A percentile compares a stretch with the other conserved stretches of the same genome.
These are phyloP conservation scores for Cyclura pinguis DNA, from an alignment of 2,797 vertebrate genomes.

Conservation along the genomic window DNA sequence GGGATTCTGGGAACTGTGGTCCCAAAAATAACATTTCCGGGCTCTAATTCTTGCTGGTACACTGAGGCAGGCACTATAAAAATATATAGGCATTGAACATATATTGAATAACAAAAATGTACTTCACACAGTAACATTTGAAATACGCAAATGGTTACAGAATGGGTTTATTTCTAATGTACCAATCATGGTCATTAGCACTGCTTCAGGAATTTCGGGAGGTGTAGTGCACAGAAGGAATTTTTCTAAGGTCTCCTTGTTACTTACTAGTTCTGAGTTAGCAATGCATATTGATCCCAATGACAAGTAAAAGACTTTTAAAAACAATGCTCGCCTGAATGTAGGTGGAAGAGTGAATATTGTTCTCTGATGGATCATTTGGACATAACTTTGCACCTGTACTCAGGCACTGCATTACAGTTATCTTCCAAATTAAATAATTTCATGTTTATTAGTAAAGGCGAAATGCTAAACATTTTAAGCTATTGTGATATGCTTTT, in stretches of 20 bases:
- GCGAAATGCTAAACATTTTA: background rate
- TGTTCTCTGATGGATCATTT: background rate
- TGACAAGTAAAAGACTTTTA: background rate
- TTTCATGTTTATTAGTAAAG: background rate
- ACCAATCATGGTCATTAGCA: too few relatives aligned
- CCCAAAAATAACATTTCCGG: too few relatives aligned
- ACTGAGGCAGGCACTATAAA: background rate
- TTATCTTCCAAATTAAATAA: background rate
- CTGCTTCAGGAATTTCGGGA: too few relatives aligned
- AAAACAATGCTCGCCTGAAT: background rate
- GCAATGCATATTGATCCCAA: background rate
- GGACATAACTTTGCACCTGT: background rate
- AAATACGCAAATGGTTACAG: background rate
- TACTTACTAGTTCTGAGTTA: background rate
- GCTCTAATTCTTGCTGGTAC: background rate
- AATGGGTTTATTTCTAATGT: background rate
- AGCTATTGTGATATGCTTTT: background rate
- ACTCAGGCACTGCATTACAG: background rate
- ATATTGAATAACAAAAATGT: background rate
- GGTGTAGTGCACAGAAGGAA: too few relatives aligned
- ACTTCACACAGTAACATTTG: background rate
- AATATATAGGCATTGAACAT: background rate
- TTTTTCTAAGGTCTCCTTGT: too few relatives aligned
- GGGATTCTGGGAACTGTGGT: too few relatives aligned
- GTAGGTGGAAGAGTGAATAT: background rate